A percentile compares a stretch with the other conserved stretches of the same genome.
These are phyloP conservation scores for Argynnis bischoffii DNA, from an alignment of 2,888 invertebrate species.

Conservation along the genomic window DNA sequence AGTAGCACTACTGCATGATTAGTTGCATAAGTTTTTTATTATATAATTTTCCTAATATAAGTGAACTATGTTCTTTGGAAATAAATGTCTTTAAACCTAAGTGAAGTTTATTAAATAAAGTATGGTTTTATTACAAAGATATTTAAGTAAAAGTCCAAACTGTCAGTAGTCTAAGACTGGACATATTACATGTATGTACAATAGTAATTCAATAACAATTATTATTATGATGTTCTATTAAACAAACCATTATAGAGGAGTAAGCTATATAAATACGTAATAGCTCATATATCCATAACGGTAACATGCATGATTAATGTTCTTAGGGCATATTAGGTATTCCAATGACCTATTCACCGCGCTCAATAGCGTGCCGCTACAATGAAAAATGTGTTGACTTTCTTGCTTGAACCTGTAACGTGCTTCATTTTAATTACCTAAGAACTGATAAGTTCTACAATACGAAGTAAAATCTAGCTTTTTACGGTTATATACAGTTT, in stretches of 20 bases:
- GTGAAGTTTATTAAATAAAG: too few relatives aligned
- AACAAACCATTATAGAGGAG: neutral
- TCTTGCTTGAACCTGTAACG: conserved; percentile 17
- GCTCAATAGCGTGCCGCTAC: conserved; percentile 29
- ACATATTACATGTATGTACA: neutral
- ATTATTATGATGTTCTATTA: neutral
- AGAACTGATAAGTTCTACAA: conserved; percentile 4
- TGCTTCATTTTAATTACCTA: conserved; percentile 18
- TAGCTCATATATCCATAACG: conserved; percentile 19
- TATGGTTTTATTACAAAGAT: too few relatives aligned
- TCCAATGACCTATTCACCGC: conserved; percentile 38
- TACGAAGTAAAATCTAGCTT: neutral
- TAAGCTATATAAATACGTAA: conserved; percentile 20
- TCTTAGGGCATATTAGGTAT: conserved; percentile 31
- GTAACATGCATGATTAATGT: conserved; percentile 33
- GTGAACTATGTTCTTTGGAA: too few relatives aligned
- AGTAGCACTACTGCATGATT: too few relatives aligned
- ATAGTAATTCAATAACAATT: neutral
- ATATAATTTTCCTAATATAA: too few relatives aligned
- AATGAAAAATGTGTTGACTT: conserved; percentile 33
- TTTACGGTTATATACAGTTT: too few relatives aligned
- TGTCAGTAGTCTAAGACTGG: neutral
- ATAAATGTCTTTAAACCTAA: too few relatives aligned
- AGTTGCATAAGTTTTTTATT: too few relatives aligned
- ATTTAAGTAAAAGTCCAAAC: too few relatives aligned